phyloP scores from a whole-genome alignment of 2,797 vertebrate genomes.

The Diglossa cyanea region DNA sequence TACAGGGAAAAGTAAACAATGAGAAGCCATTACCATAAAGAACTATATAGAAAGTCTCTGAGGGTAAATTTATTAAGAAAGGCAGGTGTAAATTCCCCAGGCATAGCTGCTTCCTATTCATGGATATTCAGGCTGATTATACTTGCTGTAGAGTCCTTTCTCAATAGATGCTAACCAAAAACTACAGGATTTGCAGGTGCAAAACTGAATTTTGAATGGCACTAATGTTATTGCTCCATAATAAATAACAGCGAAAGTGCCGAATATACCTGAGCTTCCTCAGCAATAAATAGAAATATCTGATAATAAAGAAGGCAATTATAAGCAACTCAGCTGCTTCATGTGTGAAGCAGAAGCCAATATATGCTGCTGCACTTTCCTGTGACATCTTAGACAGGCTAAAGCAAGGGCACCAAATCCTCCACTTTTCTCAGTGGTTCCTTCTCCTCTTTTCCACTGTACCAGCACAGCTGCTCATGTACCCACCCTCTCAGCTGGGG shows the following conservation, averaged over 20 bases:
- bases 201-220: neutral
- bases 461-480: fast-evolving
- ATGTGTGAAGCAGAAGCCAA: neutral
- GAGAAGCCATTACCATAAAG: neutral
- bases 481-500: neutral
- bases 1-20: neutral
- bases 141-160: neutral
- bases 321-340: neutral
- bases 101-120: neutral
- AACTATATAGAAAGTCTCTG: neutral
- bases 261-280: neutral
- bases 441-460: neutral
- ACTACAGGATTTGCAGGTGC: neutral
- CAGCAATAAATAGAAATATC: neutral
- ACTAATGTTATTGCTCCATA: neutral
- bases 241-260: neutral
- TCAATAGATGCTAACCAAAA: neutral
- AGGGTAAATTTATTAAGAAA: neutral
- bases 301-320: neutral
- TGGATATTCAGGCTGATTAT: neutral
- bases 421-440: neutral
- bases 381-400: fast-evolving
- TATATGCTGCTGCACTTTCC: neutral
- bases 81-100: neutral
- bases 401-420: neutral